phyloP scores from a whole-genome alignment of 2,797 vertebrate species.

The Choloepus didactylus region DNA sequence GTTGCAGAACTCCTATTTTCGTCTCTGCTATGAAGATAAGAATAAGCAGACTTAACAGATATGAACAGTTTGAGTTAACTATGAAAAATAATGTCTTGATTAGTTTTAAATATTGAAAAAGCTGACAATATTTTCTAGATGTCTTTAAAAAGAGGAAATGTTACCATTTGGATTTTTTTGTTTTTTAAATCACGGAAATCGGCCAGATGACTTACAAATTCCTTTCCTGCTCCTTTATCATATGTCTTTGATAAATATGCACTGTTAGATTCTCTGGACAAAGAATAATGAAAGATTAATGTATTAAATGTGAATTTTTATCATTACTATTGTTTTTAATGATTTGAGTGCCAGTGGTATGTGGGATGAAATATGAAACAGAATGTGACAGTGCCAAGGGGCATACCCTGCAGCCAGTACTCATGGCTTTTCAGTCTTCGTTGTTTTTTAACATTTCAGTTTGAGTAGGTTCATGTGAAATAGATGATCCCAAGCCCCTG shows the following conservation, averaged over 20 bases:
- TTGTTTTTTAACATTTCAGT: background rate
- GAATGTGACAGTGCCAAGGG: background rate
- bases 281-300: background rate
- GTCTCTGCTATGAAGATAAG: background rate
- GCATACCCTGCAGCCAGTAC: background rate
- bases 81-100: background rate
- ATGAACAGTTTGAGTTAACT: conserved; percentile 3
- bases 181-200: conserved; percentile 35
- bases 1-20: background rate
- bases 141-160: background rate
- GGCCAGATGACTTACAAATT: background rate
- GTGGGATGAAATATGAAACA: background rate
- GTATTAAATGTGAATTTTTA: background rate
- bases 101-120: conserved; percentile 58
- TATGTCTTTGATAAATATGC: conserved; percentile 48
- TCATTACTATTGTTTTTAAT: background rate
- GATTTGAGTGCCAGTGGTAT: background rate
- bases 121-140: background rate
- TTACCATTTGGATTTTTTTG: background rate
- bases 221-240: background rate
- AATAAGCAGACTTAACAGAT: conserved; percentile 3
- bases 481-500: background rate
- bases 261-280: background rate
- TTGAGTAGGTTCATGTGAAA: conserved; percentile 22
- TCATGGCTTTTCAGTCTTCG: background rate